Evolutionary conservation across 1,140 invertebrate genomes (phyloP), one percentile per base, ranked within the genome.

Genomic region (Argopecten irradians): DNA sequence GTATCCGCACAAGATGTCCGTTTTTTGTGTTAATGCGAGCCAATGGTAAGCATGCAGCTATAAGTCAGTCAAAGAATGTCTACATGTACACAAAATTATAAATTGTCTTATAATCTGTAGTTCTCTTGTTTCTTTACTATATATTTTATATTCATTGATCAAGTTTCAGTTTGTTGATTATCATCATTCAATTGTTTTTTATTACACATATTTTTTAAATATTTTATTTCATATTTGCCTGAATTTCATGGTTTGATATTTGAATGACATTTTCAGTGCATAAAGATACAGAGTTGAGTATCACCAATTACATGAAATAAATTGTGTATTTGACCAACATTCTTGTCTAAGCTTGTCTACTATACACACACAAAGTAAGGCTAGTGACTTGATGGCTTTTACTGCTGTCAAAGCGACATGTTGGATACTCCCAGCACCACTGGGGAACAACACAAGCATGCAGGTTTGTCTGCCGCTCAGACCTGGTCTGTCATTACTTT

Each of bases 291-390:
- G 22, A 8, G 22, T 19, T 55, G 16, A 2, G 16, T 55, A 19
- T 55, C 16, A 19, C 14, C 7, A 55, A 19, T 55, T 19, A 11
- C 5, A 28, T 71, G 55, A 28, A 71, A 71, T 71, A 7, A n/a
- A 0, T 71, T 71, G 55, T 28, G 28, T 71, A 71, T 71, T 71
- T 71, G 55, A n/a, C 28, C 28, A n/a, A 71, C 55, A 71, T 71
- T 71, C 55, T 71, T 71, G 8, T 71, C 55, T 71, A 71, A 71
- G 55, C 55, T 71, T 28, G 55, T 71, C 55, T 71, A 71, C 55
- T 28, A n/a, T n/a, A 28, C n/a, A 71, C n/a, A 71, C 22, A 71
- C 5, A n/a, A n/a, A 16, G 55, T 71, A 71, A 71, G 28, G 55
- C 55, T 28, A 28, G 55, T n/a, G 28, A n/a, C 55, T 71, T 71